These are phyloP conservation scores for Lycia hirtaria DNA, from an alignment of 2,888 invertebrate genomes.

Conservation along the genomic window DNA sequence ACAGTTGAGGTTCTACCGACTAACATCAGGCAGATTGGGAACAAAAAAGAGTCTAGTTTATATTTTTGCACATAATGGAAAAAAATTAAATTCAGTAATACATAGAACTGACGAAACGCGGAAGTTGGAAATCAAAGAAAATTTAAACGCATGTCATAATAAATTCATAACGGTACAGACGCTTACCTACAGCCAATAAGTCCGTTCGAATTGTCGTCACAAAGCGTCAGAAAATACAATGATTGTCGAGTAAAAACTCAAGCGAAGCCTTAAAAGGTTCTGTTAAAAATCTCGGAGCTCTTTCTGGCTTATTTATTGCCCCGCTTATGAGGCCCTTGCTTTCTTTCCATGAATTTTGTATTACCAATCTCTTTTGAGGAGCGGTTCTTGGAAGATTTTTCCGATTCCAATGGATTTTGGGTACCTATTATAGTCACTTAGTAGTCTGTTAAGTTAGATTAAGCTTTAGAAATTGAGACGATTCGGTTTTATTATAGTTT, in stretches of 20 bases:
- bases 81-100: background rate
- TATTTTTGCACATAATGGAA: too few relatives aligned
- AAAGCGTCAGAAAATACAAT: slow-evolving; percentile 28
- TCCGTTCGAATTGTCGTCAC: slow-evolving; percentile 13
- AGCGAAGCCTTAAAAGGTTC: slow-evolving; percentile 32
- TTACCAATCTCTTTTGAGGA: slow-evolving; percentile 41
- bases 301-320: slow-evolving; percentile 43
- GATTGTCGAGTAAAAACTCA: slow-evolving; percentile 30
- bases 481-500: slow-evolving; percentile 4
- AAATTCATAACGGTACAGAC: background rate
- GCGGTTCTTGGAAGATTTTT: slow-evolving; percentile 23
- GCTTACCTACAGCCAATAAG: background rate
- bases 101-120: background rate
- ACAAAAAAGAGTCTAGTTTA: too few relatives aligned
- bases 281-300: slow-evolving; percentile 43
- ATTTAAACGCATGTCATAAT: background rate
- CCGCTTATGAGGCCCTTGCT: slow-evolving; percentile 42
- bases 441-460: slow-evolving; percentile 24
- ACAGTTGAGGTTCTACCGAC: too few relatives aligned
- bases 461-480: slow-evolving; percentile 4
- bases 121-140: background rate
- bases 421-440: slow-evolving; percentile 26
- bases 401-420: slow-evolving; percentile 27
- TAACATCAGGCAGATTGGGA: too few relatives aligned
- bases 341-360: slow-evolving; percentile 46